These are phyloP conservation scores for Anolis sagrei DNA, from an alignment of 2,113 vertebrate species.

Conservation along the genomic window DNA sequence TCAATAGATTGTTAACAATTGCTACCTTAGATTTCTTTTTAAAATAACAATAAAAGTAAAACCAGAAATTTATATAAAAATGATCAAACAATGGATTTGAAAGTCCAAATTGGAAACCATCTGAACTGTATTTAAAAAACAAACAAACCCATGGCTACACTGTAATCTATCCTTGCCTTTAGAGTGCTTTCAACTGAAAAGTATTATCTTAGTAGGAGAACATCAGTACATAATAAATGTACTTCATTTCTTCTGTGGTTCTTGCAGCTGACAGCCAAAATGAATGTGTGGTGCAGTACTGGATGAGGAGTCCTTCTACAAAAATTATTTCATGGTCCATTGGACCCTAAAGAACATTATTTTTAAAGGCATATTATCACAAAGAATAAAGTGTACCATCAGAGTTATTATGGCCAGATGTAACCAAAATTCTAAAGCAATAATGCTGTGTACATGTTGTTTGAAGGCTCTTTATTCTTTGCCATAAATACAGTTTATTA, in stretches of 20 bases:
- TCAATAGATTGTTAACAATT: conserved; percentile 63
- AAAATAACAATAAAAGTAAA: neutral
- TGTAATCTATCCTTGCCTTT: conserved; percentile 74
- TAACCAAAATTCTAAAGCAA: conserved; percentile 61
- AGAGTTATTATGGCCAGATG: conserved; percentile 54
- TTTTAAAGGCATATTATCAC: conserved; percentile 79
- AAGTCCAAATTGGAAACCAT: conserved; percentile 67
- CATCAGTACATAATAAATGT: conserved; percentile 79
- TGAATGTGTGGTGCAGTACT: conserved; percentile 75
- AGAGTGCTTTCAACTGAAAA: conserved; percentile 72
- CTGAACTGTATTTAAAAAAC: conserved; percentile 62
- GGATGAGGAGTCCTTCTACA: conserved; percentile 69
- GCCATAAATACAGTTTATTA: conserved; percentile 32
- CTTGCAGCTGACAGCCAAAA: conserved; percentile 79
- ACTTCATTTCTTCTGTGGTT: conserved; percentile 77
- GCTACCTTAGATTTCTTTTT: conserved; percentile 68
- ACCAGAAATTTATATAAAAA: conserved; percentile 78
- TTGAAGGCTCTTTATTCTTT: conserved; percentile 47
- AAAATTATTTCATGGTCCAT: conserved; percentile 84
- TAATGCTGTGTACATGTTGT: conserved; percentile 34
- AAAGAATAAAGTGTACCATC: conserved; percentile 65
- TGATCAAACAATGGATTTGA: conserved; percentile 80
- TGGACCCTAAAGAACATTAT: conserved; percentile 85
- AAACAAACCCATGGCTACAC: conserved; percentile 27
- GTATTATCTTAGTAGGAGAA: conserved; percentile 78